Conservation (phyloP, 2,888 invertebrate genomes). For the Lepas anatifera region DNA sequence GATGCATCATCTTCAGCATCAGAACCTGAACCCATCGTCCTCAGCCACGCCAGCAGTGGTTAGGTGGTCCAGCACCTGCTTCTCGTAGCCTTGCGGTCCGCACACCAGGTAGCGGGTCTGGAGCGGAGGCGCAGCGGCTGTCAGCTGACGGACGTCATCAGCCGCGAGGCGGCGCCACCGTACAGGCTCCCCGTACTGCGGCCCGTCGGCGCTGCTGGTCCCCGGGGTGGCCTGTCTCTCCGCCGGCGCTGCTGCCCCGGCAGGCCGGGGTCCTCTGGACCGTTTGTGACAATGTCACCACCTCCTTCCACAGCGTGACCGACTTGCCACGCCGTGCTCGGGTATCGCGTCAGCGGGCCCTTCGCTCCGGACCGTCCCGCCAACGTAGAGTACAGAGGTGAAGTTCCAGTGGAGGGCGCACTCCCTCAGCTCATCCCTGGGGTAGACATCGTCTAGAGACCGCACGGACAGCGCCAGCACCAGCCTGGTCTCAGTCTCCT, state of each 20-base stretch:
- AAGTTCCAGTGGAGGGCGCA: conserved; percentile 61
- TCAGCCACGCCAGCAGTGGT: background rate
- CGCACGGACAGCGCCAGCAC: conserved; percentile 50
- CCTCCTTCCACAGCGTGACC: no score
- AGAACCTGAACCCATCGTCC: no score
- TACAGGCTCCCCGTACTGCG: conserved; percentile 45
- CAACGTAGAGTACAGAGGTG: conserved; percentile 26
- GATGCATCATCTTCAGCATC: no score
- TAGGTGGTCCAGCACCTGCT: conserved; percentile 34
- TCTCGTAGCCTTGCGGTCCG: conserved; percentile 47
- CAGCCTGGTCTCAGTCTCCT: conserved; percentile 51
- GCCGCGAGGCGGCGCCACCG: conserved; percentile 33
- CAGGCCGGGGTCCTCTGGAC: background rate
- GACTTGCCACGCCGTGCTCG: no score
- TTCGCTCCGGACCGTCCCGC: no score
- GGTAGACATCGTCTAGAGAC: conserved; percentile 43
- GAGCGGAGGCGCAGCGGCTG: conserved; percentile 29
- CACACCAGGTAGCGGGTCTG: conserved; percentile 45
- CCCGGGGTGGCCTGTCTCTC: conserved; percentile 44
- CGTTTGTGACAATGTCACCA: no score
- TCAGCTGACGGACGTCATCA: conserved; percentile 33
- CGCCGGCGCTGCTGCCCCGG: conserved; percentile 30
- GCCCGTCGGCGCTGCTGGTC: conserved; percentile 20
- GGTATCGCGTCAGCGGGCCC: no score
- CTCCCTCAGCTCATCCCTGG: conserved; percentile 47